Base-by-base conservation (phyloP, 2,888 invertebrate genomes). In the Lasioglossum figueresi region DNA sequence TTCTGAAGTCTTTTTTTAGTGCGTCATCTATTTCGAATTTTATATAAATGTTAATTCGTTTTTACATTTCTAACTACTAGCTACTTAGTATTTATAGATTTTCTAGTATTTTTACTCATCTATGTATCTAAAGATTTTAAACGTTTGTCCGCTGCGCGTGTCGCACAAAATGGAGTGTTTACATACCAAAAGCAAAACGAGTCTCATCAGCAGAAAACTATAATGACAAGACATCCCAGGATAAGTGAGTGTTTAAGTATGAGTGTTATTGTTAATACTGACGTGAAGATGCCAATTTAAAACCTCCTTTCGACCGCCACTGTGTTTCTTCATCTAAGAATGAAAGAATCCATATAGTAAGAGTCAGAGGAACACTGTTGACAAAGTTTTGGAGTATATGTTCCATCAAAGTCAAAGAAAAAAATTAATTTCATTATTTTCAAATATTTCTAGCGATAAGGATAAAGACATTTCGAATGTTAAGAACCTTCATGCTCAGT, bases 391-490 rank as follows among this genome's bases (percentile, higher is more conserved):
- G 56, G 89, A 90, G 63, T 90, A 88, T 52, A 89, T 85, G 23
- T 90, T 89, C 52, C 86, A 86, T 23, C 86, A 88, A 72, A 76
- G 72, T 82, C 83, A 87, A 19, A 88, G 87, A 19, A 92, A 92
- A 31, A 91, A 91, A 74, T 88, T 91, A 68, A 81, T 88, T 76
- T 87, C 91, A 16, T 86, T 90, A 40, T 90, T 88, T 82, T 86
- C 90, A 63, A 91, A 91, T 82, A 80, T 80, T 37, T 83, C 89
- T 74, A 83, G 80, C 52, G 87, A 86, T 74, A 85, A 88, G 76
- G 88, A 89, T 63, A 91, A 89, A 56, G 91, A 89, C 37, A 83
- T 72, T 84, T 89, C 72, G 31, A 87, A 90, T 59, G 80, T 79
- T 73, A 90, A 80, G 84, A 77, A 66, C 63, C 79, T 77, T 59